These are phyloP conservation scores for Cancer borealis DNA, from an alignment of 2,888 invertebrate species.

Conservation along the genomic window DNA sequence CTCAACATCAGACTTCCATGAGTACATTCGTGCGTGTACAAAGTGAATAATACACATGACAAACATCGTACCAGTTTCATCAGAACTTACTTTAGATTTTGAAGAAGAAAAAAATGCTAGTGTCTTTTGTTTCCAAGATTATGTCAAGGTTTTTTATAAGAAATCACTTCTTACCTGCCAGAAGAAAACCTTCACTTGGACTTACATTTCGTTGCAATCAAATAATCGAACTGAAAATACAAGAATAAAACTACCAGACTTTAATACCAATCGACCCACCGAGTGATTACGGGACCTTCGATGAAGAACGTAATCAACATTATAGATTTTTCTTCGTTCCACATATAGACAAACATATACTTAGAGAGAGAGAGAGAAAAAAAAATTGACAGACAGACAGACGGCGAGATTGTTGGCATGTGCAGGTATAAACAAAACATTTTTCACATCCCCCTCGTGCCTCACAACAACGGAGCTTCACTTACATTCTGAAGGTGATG, in stretches of 20 bases:
- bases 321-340: constrained; percentile 3
- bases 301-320: constrained; percentile 20
- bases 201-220: neutral
- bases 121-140: neutral
- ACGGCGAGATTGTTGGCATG: neutral
- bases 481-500: neutral
- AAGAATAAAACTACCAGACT: neutral
- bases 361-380: neutral
- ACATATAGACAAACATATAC: constrained; percentile 6
- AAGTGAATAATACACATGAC: neutral
- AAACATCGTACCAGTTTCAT: neutral
- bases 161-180: neutral
- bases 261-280: constrained; percentile 1
- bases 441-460: neutral
- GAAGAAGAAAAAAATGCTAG: neutral
- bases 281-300: neutral
- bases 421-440: neutral
- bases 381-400: neutral
- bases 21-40: neutral
- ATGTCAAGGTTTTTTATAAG: constrained; percentile 7
- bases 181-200: constrained; percentile 5
- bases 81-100: neutral
- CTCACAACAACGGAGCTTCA: constrained; percentile 10
- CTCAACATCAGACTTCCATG: neutral
- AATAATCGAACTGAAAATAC: neutral